Evolutionary conservation across 1,140 invertebrate species (phyloP), one percentile per base, ranked within the genome.

Genomic region (Dendrolimus punctatus): DNA sequence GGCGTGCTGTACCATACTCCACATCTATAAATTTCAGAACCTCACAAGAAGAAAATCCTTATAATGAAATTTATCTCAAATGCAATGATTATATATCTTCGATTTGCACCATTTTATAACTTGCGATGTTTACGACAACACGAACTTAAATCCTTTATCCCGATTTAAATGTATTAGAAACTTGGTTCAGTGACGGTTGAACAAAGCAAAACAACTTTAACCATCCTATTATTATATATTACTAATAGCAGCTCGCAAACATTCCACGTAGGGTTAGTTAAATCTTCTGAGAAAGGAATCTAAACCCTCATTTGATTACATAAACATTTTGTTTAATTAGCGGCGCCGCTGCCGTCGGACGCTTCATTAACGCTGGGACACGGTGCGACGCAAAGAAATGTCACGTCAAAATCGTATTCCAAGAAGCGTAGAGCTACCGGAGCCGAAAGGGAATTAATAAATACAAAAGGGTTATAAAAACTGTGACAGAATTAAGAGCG

Each of bases 401-500:
- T 76, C 71, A 68, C 73, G 74, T 80, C 71, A 67, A 74, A 79
- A 76, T 78, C 67, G 66, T 56, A 68, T 85, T 85, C 82, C 73
- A 68, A 83, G 82, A 85, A 85, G 53, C 76, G 69, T 77, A 75
- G 76, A 67, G 80, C 82, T 85, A 85, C 80, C 71, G 77, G 75
- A 83, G 67, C 77, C 81, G 68, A 80, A 80, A 76, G 68, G 70
- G 71, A 73, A 83, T 83, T 83, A 80, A 83, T 77, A 84, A 80
- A 79, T 73, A 85, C 75, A 80, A 85, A 85, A 83, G 76, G 80
- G 70, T 79, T 78, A 82, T 80, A 83, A 83, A 83, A 85, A 80
- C 80, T 81, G 78, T 82, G 78, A 83, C 82, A 83, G 82, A 85
- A 82, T 85, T 85, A 85, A 83, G 77, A 83, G 69, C 77, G 75